phyloP scores from a whole-genome alignment of 2,888 invertebrate species.

The Leptinotarsa juncta region DNA sequence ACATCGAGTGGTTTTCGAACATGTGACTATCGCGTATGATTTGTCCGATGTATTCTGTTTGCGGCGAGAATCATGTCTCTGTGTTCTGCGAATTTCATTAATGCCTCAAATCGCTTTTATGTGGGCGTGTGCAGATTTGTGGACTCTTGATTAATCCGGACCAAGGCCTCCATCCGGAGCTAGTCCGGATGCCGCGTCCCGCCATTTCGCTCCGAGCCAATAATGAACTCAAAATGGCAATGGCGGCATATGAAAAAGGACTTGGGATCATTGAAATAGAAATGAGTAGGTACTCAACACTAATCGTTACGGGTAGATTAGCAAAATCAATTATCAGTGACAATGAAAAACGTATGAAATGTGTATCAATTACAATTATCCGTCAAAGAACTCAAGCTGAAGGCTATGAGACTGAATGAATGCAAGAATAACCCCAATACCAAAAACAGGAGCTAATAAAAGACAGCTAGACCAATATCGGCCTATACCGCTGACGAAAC shows the following conservation, averaged over 20 bases:
- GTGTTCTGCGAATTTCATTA: slow-evolving; percentile 54
- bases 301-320: background rate
- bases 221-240: slow-evolving; percentile 15
- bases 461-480: too few species aligned
- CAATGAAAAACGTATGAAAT: too few species aligned
- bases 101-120: slow-evolving; percentile 59
- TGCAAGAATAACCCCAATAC: too few species aligned
- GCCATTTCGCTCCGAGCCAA: slow-evolving; percentile 51
- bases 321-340: too few species aligned
- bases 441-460: too few species aligned
- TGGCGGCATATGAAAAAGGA: slow-evolving; percentile 4
- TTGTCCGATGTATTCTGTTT: slow-evolving; percentile 7
- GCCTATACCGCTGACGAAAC: too few species aligned
- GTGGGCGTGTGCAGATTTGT: slow-evolving; percentile 62
- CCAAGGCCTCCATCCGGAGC: slow-evolving; percentile 52
- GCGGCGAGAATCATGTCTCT: slow-evolving; percentile 13
- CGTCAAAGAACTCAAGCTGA: too few species aligned
- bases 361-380: too few species aligned
- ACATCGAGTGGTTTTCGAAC: slow-evolving; percentile 33
- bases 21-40: slow-evolving; percentile 23
- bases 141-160: slow-evolving; percentile 63
- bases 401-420: too few species aligned
- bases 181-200: slow-evolving; percentile 52
- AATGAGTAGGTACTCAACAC: background rate
- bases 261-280: background rate